Evolutionary conservation across 23 tunicate genomes (phyloP), one percentile per base, ranked within the genome.

Genomic region (Styela clava): DNA sequence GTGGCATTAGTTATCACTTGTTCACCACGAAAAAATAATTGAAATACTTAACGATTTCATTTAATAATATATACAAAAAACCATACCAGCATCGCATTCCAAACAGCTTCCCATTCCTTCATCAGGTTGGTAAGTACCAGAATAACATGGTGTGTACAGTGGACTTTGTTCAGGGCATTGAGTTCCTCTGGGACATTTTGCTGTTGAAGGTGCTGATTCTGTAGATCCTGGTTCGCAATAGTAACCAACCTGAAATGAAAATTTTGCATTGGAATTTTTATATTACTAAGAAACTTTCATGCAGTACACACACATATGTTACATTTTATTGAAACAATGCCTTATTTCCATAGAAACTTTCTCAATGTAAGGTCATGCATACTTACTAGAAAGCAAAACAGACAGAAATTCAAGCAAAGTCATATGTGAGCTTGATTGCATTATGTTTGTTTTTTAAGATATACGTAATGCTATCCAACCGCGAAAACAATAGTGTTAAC

Each of bases 171-270:
- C 35, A 16, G 99, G 99, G 68, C 99, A 95, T 24, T 64, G 73
- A 16, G 92, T 83, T 16, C 99, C 99, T 22, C 29, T 79, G n/a
- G 96, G 96, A 83, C 99, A 95, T 63, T 76, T 82, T 69, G 84
- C 92, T 31, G 73, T 23, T 0, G 86, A 52, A 1, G 91, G 91
- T 36, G 79, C 74, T 52, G 37, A 70, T 51, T 84, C 89, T 9
- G 95, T 90, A 9, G 99, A 95, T 5, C 99, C 96, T 69, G 86
- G 83, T 24, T 85, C 83, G 63, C 99, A 95, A 84, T 44, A 95
- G 63, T 74, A 95, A 2, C 99, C 99, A n/a, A 78, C 81, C 98
- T 93, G 77, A 18, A 51, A 78, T 32, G 33, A 21, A 74, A 24
- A 52, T 24, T 20, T 78, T 25, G 26, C n/a, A n/a, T n/a, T n/a